Evolutionary conservation across 2,888 invertebrate genomes (phyloP), one percentile per base, ranked within the genome.

Genomic region (Cabera pusaria): DNA sequence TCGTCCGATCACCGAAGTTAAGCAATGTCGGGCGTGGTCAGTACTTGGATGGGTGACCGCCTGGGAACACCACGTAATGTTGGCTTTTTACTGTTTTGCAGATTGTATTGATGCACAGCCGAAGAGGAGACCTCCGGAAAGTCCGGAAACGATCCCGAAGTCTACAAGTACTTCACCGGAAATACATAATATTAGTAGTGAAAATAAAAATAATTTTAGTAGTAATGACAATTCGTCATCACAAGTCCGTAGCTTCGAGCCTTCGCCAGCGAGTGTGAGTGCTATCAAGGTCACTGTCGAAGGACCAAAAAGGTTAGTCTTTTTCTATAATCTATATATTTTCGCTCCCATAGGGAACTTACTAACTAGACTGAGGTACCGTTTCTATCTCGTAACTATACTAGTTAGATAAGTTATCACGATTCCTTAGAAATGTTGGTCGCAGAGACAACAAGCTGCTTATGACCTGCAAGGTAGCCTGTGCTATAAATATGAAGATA

Each of bases 1-100:
- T 77, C 78, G 78, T 79, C 78, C 77, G 77, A 81, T 78, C 79
- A 81, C 79, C 76, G 78, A 77, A 77, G 77, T 77, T 73, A 80
- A 77, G 73, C 79, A 78, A 73, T 77, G 65, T 79, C 72, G 78
- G 75, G 76, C 76, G 76, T 60, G 71, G 72, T 79, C 76, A 75
- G 78, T 79, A 77, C 76, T 76, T 80, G 74, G 76, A 78, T 78
- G 77, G 76, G 75, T 77, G 77, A 77, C 79, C 73, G 75, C 75
- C 70, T 73, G n/a, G n/a, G 72, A 76, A 74, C 72, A 76, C 71
- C 59, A n/a, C n/a, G n/a, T 64, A 63, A 48, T 49, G 61, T 64
- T 64, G 65, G 64, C 66, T 66, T 69, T 68, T 68, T 66, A 53
- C 26, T 49, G 2, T 22, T 42, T 41, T 37, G 9, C 20, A 54